Base-by-base conservation (phyloP, 2,888 invertebrate genomes). In the Frankliniella fusca region DNA sequence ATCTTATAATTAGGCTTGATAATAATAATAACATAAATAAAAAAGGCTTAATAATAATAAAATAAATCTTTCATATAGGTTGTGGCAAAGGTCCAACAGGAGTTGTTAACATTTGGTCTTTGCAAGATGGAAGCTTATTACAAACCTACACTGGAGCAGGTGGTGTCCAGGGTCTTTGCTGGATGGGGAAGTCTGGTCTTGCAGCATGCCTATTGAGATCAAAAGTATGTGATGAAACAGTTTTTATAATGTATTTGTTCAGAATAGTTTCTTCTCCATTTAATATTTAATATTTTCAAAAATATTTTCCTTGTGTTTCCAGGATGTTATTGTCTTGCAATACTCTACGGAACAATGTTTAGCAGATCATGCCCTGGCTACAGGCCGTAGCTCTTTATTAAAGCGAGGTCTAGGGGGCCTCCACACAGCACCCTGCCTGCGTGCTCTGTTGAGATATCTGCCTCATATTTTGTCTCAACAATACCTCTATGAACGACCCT, bases 71-170 rank as follows among this genome's bases (percentile, higher is more conserved):
- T 38, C 38, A 83, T 84, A 18, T 81, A 86, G 87, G 87, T 27
- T 89, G 89, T 85, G 85, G 87, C 5, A 89, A 89, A 86, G 88
- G 88, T 84, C 85, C 86, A 11, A 87, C 86, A 83, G 91, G 91
- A 10, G 89, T 91, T 84, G 88, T 92, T 8, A 92, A 92, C 85
- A 88, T 92, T 82, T 92, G 92, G 92, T 91, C 91, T 0, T 86
- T 92, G 27, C 88, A 90, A 86, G 90, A 91, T 86, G 91, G 91
- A 0, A 89, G 89, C 83, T 86, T 92, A 80, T 87, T 91, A 11
- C 90, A 91, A 85, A 91, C 91, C 0, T 86, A 89, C 48, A 89
- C 90, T 18, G 91, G 91, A 3, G 88, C 89, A 1, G 92, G 92
- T 0, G 88, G 89, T 50, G 87, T 89, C 0, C 88, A 89, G 83